Evolutionary conservation across 2,797 vertebrate species (phyloP).

Genomic region (Sebastes alutus): DNA sequence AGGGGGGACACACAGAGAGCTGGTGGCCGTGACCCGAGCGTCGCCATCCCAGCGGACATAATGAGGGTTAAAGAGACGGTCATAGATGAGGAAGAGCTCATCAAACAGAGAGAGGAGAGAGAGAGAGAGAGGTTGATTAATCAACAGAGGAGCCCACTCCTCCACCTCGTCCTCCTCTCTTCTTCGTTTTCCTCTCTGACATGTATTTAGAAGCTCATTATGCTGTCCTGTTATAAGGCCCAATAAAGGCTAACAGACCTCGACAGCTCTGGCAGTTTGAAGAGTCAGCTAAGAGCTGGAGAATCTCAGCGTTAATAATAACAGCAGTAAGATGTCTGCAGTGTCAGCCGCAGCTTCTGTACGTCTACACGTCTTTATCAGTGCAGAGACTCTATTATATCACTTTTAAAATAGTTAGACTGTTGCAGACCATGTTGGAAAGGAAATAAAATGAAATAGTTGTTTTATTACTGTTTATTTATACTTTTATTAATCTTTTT

Average conservation of each 20-base stretch:
- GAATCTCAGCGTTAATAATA: slow-evolving; percentile 46
- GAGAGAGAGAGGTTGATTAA: slow-evolving; percentile 76
- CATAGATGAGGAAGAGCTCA: slow-evolving; percentile 77
- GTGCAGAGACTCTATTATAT: neutral
- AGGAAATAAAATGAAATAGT: neutral
- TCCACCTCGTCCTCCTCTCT: neutral
- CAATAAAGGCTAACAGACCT: slow-evolving; percentile 78
- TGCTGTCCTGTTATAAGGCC: slow-evolving; percentile 66
- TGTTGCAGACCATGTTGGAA: neutral
- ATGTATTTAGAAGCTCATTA: slow-evolving; percentile 81
- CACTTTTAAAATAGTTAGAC: neutral
- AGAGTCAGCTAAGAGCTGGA: slow-evolving; percentile 57
- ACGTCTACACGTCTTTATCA: neutral
- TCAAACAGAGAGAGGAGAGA: slow-evolving; percentile 69
- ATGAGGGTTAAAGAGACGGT: slow-evolving; percentile 82
- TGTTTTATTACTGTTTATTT: neutral
- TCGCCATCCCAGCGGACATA: slow-evolving; percentile 61
- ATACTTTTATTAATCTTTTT: neutral
- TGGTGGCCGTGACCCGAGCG: slow-evolving; percentile 64
- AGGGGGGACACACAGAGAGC: neutral
- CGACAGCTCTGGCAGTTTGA: slow-evolving; percentile 69
- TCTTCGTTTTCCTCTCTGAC: slow-evolving; percentile 52
- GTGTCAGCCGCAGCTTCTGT: slow-evolving; percentile 6
- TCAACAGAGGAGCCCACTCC: slow-evolving; percentile 58
- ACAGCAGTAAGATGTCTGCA: slow-evolving; percentile 33